Base-by-base conservation (phyloP, 1,140 invertebrate genomes). In the Scylla paramamosain region DNA sequence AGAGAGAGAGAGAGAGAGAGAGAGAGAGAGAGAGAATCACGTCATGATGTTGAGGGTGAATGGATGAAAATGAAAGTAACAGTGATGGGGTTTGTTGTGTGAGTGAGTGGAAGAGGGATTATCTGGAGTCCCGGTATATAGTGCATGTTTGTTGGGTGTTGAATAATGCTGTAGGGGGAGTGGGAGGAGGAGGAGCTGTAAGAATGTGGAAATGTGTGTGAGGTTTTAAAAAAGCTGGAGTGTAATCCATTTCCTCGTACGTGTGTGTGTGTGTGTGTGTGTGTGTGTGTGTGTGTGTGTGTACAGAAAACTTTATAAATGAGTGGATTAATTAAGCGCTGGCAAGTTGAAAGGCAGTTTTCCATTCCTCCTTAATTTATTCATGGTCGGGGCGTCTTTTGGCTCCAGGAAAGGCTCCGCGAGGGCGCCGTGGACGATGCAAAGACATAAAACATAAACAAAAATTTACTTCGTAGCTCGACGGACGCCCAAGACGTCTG, bases 1-100 rank as follows among this genome's bases (percentile, higher is more conserved):
- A 59, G 89, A 59, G 89, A 59, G 89, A 59, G 89, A 59, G 89
- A 59, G 89, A 59, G 89, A 59, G 89, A 59, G 90, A 32, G 90
- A 32, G 90, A 32, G 90, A 32, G 90, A 32, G 90, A 32, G 90
- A 77, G 90, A 32, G 52, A 32, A 39, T 39, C 39, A 39, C 39
- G 39, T 6, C 1, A 39, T 39, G 39, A 39, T 39, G 39, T 39
- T 39, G 39, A 39, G 39, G 39, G 39, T 39, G 39, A 39, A 39
- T 39, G 39, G 6, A 39, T 39, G 39, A 39, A 39, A 39, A 39
- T 39, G 6, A 39, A 39, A 39, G 39, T 6, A 6, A 39, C 39
- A 39, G 67, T 77, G 67, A 59, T 59, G 2, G 52, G 10, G 10
- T 59, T 20, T 16, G 20, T 16, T 59, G 52, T 16, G 52, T 16